Percentiles rank a stretch among this genome's conserved stretches.
Conservation (phyloP, 2,113 vertebrate genomes). For the Engraulis encrasicolus region DNA sequence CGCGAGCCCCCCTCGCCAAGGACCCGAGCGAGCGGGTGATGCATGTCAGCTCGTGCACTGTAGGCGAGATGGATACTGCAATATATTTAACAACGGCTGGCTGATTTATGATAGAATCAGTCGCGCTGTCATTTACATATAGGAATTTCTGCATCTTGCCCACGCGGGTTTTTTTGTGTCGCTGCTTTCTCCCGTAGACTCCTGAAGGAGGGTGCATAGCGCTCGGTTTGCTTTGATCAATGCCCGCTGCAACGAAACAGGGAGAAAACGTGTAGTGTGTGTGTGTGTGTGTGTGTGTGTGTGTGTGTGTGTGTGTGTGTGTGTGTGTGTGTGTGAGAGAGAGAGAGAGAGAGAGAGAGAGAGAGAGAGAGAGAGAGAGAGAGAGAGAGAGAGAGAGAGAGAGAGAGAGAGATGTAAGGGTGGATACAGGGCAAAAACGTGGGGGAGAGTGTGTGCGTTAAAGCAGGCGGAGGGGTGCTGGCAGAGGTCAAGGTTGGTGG, state of each 20-base stretch:
- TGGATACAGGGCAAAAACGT: too few species aligned
- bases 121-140: conserved; percentile 85
- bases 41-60: conserved; percentile 43
- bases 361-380: conserved; percentile 12
- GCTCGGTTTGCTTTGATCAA: conserved; percentile 85
- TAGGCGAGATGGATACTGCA: conserved; percentile 49
- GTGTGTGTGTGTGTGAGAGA: background rate
- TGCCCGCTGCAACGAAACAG: conserved; percentile 79
- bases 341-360: conserved; percentile 33
- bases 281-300: background rate
- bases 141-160: conserved; percentile 79
- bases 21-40: conserved; percentile 35
- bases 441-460: conserved; percentile 55
- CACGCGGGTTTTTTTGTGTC: conserved; percentile 68
- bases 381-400: conserved; percentile 56
- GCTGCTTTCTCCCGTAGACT: conserved; percentile 68
- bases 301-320: background rate
- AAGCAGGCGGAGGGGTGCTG: conserved; percentile 89
- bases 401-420: too few species aligned
- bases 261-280: conserved; percentile 50
- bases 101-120: conserved; percentile 88
- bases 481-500: conserved; percentile 90
- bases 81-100: conserved; percentile 62
- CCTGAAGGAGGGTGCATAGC: conserved; percentile 71
- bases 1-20: too few species aligned